These are phyloP conservation scores for Leptopilina syphax DNA, from an alignment of 2,888 invertebrate species.

Conservation along the genomic window DNA sequence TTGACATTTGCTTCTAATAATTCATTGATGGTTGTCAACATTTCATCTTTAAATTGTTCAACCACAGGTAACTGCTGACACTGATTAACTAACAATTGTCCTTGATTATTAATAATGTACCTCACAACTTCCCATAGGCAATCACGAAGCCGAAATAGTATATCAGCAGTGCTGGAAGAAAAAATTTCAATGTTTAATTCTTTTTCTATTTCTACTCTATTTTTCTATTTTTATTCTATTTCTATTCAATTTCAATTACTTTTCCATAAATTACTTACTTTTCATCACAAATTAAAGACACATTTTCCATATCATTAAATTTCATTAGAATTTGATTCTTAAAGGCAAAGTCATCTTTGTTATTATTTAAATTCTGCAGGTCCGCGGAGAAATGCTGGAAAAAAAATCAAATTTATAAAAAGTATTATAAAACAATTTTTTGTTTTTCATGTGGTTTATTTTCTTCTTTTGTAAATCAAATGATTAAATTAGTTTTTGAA, in stretches of 20 bases:
- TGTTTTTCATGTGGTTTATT: neutral
- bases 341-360: neutral
- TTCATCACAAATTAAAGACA: slow-evolving; percentile 74
- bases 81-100: slow-evolving; percentile 1
- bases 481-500: slow-evolving; percentile 20
- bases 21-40: neutral
- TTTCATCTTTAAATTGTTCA: slow-evolving; percentile 1
- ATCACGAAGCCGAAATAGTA: slow-evolving; percentile 76
- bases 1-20: neutral
- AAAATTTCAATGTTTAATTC: slow-evolving; percentile 51
- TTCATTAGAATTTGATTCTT: neutral
- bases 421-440: too few relatives aligned
- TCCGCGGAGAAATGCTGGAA: too few relatives aligned
- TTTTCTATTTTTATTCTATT: neutral
- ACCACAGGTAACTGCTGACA: neutral
- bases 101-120: slow-evolving; percentile 78
- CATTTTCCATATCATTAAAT: slow-evolving; percentile 49
- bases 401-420: too few relatives aligned
- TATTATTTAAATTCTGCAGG: neutral
- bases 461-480: neutral
- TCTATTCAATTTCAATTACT: neutral
- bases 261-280: slow-evolving; percentile 70
- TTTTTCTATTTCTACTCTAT: neutral
- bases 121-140: slow-evolving; percentile 78
- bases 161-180: slow-evolving; percentile 79